A percentile compares a stretch with the other conserved stretches of the same genome.
Conservation (phyloP, 2,113 vertebrate genomes). For the Ctenomys sociabilis region DNA sequence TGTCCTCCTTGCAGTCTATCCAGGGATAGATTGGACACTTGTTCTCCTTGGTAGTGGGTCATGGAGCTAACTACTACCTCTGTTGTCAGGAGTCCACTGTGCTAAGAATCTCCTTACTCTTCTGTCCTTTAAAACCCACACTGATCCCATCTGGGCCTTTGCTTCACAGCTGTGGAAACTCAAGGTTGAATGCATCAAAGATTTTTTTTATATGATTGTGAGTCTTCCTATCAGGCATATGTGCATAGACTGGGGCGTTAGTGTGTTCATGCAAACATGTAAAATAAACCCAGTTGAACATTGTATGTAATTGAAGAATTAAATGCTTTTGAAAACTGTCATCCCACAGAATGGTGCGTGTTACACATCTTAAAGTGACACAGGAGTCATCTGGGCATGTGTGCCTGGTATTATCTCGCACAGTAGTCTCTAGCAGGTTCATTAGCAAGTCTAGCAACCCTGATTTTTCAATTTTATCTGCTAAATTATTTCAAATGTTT, state of each 20-base stretch:
- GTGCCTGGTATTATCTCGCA: not conserved
- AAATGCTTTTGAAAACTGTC: conserved; percentile 8
- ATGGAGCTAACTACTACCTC: not conserved
- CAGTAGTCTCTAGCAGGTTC: not conserved
- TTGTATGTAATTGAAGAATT: conserved; percentile 32
- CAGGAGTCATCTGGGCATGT: not conserved
- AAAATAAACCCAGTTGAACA: conserved; percentile 35
- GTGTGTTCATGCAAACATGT: not conserved
- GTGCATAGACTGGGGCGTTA: not conserved
- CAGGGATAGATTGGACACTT: not conserved
- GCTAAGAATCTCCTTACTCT: not conserved
- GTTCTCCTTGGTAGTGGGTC: not conserved
- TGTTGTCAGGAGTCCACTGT: not conserved
- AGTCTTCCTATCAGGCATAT: not conserved
- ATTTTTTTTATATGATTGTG: conserved; percentile 8
- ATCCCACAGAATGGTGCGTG: not conserved
- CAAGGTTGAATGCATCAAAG: not conserved
- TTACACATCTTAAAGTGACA: not conserved
- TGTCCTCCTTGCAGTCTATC: not conserved
- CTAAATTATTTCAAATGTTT: conserved; percentile 34
- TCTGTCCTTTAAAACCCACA: not conserved
- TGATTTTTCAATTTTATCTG: not conserved
- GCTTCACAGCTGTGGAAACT: not conserved
- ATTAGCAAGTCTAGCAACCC: not conserved
- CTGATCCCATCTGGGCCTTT: not conserved